These are phyloP conservation scores for Sitta europaea DNA, from an alignment of 2,113 vertebrate genomes.

Conservation along the genomic window DNA sequence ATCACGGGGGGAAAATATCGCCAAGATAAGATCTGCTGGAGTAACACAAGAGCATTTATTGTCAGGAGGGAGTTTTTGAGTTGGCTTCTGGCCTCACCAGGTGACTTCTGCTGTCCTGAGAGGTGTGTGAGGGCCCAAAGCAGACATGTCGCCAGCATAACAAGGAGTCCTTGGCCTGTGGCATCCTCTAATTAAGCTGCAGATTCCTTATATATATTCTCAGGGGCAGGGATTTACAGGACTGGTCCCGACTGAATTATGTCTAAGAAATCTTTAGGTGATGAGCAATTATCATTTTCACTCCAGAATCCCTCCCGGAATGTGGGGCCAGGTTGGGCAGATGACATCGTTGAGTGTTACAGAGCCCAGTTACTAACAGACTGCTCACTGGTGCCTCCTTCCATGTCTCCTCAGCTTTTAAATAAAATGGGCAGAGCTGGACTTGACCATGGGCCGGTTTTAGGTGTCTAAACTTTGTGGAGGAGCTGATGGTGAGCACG, in stretches of 20 bases:
- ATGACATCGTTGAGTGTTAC: background rate
- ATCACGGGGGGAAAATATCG: background rate
- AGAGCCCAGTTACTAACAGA: background rate
- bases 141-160: accelerated
- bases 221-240: background rate
- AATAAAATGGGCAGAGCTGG: background rate
- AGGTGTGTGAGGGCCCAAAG: background rate
- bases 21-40: background rate
- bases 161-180: background rate
- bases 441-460: background rate
- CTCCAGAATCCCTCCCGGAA: background rate
- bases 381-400: background rate
- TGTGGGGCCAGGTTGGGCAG: accelerated
- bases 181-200: background rate
- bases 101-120: background rate
- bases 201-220: background rate
- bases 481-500: background rate
- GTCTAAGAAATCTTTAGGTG: background rate
- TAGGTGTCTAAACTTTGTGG: background rate
- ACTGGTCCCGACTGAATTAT: accelerated
- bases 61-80: background rate
- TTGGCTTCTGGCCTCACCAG: background rate
- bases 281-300: background rate
- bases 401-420: background rate
- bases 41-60: background rate